Evolutionary conservation across 1,140 invertebrate species (phyloP).

Genomic region (Magallana gigas): DNA sequence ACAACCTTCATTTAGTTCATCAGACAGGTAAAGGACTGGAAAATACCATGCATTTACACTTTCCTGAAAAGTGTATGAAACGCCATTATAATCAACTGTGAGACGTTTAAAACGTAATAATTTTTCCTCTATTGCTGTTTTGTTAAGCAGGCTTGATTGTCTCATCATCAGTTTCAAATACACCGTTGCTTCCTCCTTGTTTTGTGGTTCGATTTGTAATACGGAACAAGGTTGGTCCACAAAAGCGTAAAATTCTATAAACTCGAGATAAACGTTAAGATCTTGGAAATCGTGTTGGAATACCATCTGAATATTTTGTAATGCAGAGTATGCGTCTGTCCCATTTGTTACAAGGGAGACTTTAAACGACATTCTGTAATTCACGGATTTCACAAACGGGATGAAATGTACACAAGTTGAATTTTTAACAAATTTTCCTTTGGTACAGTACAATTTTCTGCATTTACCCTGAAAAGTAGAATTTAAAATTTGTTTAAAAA

Average conservation of each 20-base stretch:
- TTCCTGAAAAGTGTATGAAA: background rate
- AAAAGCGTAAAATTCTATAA: background rate
- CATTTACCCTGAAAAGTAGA: background rate
- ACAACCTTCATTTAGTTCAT: background rate
- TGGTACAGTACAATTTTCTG: background rate
- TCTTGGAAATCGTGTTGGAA: background rate
- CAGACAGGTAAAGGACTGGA: background rate
- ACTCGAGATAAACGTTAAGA: background rate
- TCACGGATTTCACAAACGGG: background rate
- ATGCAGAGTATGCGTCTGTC: background rate
- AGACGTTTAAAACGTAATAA: background rate
- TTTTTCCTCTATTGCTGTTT: background rate
- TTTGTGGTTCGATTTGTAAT: background rate
- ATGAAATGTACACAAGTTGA: background rate
- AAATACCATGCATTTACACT: background rate
- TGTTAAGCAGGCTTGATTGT: background rate
- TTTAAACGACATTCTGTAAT: background rate
- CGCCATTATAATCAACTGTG: background rate
- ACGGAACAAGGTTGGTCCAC: background rate
- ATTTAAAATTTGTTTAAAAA: too few species aligned
- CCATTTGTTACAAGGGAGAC: background rate
- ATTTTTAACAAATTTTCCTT: background rate
- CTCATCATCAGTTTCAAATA: background rate
- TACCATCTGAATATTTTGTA: background rate
- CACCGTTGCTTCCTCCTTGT: background rate